Base-by-base conservation (phyloP, 2,888 invertebrate species). In the Dorcus hopei region DNA sequence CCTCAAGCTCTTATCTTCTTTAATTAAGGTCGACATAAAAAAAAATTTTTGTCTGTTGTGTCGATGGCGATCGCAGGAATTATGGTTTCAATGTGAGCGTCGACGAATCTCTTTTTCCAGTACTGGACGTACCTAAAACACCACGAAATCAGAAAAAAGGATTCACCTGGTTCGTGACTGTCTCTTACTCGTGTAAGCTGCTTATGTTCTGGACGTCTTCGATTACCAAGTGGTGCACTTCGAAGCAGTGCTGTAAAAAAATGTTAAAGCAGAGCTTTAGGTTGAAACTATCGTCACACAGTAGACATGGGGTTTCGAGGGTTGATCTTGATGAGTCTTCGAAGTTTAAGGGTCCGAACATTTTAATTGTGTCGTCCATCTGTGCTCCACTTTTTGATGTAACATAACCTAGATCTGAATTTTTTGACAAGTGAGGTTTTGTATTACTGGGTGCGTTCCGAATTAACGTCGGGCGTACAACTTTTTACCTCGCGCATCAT, bases 141-240 rank as follows among this genome's bases (percentile, higher is more conserved):
- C 39, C 7, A 52, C 64, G 69, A 4, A 33, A 33, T 33, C 7
- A 33, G 26, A 2, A 26, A 2, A 26, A 33, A 33, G 3, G 26
- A 33, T 33, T 33, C 26, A 33, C 26, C 0, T 33, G 3, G 26
- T 33, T 33, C 7, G 26, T 33, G 26, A 6, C 40, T 54, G 9
- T 26, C 38, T 66, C 70, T 70, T 87, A 95, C 80, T 85, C 87
- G 66, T 82, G 82, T 40, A 95, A 79, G 77, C 90, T 86, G 1
- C 88, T 85, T 60, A 95, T 88, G 67, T 89, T 85, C 63, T 89
- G 87, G 1, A 90, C 88, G 80, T 93, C 93, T 48, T 90, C 92
- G 66, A 95, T 90, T 1, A 95, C 88, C 49, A 95, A 78, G 50
- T 88, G 85, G 74, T 96, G 95, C 53, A 80, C 80, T 71, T 87